Conservation (phyloP, 2,113 vertebrate species). For the Micronycteris hirsuta region DNA sequence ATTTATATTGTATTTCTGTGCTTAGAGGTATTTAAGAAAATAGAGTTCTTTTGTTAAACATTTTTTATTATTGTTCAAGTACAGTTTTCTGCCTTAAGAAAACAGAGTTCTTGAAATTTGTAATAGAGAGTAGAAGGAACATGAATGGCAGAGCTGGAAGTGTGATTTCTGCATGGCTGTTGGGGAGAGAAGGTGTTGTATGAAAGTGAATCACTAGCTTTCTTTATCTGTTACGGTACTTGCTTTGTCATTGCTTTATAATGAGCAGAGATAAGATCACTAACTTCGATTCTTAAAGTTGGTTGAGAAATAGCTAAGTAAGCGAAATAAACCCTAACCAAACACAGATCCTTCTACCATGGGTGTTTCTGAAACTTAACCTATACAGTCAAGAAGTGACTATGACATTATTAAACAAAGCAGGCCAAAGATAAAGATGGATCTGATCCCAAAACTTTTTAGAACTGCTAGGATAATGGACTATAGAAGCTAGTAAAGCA, state of each 20-base stretch:
- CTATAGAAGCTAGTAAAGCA: not conserved
- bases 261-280: not conserved
- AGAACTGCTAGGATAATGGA: not conserved
- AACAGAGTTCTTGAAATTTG: not conserved
- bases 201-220: not conserved
- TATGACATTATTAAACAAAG: not conserved
- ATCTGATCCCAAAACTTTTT: not conserved
- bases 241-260: not conserved
- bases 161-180: not conserved
- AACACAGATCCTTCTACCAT: not conserved
- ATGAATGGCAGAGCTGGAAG: not conserved
- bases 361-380: not conserved
- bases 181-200: not conserved
- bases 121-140: not conserved
- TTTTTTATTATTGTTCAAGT: too few relatives aligned
- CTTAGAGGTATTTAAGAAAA: not conserved
- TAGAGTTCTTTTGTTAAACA: not conserved
- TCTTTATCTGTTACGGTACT: not conserved
- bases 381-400: not conserved
- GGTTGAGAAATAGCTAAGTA: not conserved
- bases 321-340: not conserved
- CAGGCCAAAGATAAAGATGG: not conserved
- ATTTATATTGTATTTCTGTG: not conserved
- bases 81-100: not conserved
- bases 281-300: not conserved